Evolutionary conservation across 2,888 invertebrate species (phyloP).

Genomic region (Parascotia fuliginaria): DNA sequence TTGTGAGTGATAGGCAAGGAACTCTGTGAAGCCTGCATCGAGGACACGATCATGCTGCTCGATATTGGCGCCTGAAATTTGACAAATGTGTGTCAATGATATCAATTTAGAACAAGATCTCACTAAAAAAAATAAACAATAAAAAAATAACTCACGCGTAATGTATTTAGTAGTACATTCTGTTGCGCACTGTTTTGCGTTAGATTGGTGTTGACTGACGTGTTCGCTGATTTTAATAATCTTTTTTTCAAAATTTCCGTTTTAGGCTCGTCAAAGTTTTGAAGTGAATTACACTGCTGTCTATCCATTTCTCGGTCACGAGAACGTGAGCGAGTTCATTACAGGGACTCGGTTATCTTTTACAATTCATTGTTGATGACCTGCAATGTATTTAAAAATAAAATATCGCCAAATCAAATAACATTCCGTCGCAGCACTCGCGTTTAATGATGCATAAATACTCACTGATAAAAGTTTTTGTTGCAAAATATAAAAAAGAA

Average conservation of each 20-base stretch:
- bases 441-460: constrained; percentile 38
- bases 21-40: constrained; percentile 78
- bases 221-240: constrained; percentile 74
- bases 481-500: constrained; percentile 23
- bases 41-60: constrained; percentile 83
- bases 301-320: constrained; percentile 79
- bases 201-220: constrained; percentile 61
- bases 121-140: constrained; percentile 28
- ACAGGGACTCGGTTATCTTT: constrained; percentile 72
- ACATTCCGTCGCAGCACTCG: constrained; percentile 52
- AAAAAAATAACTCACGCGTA: constrained; percentile 72
- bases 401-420: constrained; percentile 72
- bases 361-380: constrained; percentile 70
- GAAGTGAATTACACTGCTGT: constrained; percentile 81
- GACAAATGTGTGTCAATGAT: constrained; percentile 60
- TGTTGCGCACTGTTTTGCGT: constrained; percentile 70
- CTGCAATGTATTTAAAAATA: constrained; percentile 79
- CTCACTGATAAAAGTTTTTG: constrained; percentile 48
- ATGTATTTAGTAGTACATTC: constrained; percentile 79
- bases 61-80: constrained; percentile 79
- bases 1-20: constrained; percentile 77
- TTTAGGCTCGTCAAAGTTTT: constrained; percentile 83
- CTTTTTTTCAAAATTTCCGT: constrained; percentile 83
- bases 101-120: constrained; percentile 46
- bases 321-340: constrained; percentile 71